A percentile compares a stretch with the other conserved stretches of the same genome.
Conservation (phyloP, 1,140 invertebrate genomes). For the Pollicipes pollicipes region DNA sequence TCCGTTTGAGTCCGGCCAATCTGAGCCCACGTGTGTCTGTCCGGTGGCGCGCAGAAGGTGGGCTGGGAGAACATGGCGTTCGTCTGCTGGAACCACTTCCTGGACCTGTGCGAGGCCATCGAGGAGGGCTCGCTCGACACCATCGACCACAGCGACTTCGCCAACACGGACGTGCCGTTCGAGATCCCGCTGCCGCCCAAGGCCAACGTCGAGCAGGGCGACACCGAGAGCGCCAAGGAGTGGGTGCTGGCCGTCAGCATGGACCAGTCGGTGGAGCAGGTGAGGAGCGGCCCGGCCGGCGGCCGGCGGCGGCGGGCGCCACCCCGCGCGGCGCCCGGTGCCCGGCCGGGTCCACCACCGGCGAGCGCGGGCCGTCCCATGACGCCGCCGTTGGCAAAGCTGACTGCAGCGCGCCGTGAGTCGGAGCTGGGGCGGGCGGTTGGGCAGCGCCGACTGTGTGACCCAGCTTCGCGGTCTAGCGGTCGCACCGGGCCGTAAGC, state of each 20-base stretch:
- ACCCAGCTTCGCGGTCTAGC: no score
- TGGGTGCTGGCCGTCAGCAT: constrained; percentile 92
- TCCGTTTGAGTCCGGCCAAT: no score
- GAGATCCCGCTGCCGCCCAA: constrained; percentile 54
- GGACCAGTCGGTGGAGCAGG: constrained; percentile 43
- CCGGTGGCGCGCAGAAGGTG: not conserved
- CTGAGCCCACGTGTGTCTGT: not conserved
- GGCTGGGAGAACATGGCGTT: constrained; percentile 74
- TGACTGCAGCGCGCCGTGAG: no score
- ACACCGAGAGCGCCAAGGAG: constrained; percentile 67
- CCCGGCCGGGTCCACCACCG: no score
- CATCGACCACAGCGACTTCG: constrained; percentile 76
- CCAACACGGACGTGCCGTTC: constrained; percentile 70
- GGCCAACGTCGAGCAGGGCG: constrained; percentile 31
- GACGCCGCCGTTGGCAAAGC: no score
- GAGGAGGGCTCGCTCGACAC: constrained; percentile 52
- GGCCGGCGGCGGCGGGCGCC: constrained; percentile 24
- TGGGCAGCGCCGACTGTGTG: no score
- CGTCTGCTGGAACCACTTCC: constrained; percentile 85
- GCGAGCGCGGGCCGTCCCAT: no score
- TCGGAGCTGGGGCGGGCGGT: no score
- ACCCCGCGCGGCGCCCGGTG: not conserved
- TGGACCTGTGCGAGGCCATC: constrained; percentile 89
- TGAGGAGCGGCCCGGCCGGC: no score
- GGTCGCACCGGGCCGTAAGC: no score